phyloP scores from a whole-genome alignment of 2,888 invertebrate species.

The Biston betularia region DNA sequence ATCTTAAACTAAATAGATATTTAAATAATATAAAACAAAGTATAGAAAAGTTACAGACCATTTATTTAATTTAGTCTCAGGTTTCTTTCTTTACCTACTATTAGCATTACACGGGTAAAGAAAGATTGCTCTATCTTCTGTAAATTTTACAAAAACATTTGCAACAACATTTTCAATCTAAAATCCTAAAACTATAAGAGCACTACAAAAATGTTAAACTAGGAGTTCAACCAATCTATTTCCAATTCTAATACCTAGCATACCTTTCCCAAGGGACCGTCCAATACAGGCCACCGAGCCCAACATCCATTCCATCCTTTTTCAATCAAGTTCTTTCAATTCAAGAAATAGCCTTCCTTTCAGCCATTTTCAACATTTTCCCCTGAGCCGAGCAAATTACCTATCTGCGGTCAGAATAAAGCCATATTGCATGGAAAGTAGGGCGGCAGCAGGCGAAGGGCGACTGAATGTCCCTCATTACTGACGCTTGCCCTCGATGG shows the following conservation, averaged over 20 bases:
- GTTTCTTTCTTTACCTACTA: too few relatives aligned
- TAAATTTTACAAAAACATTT: too few relatives aligned
- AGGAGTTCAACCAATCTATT: slow-evolving; percentile 12
- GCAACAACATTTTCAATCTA: background rate
- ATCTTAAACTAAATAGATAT: too few relatives aligned
- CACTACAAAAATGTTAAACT: slow-evolving; percentile 5
- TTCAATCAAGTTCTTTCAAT: slow-evolving; percentile 31
- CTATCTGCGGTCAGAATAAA: slow-evolving; percentile 50
- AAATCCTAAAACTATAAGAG: background rate
- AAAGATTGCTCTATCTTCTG: too few relatives aligned
- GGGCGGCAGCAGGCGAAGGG: slow-evolving; percentile 46
- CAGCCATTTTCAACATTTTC: slow-evolving; percentile 33
- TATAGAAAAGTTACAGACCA: too few relatives aligned
- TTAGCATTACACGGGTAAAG: too few relatives aligned
- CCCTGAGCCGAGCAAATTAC: slow-evolving; percentile 36
- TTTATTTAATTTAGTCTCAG: too few relatives aligned
- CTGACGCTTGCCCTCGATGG: slow-evolving; percentile 41
- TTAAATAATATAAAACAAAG: too few relatives aligned
- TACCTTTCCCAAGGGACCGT: slow-evolving; percentile 10
- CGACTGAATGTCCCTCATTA: slow-evolving; percentile 55
- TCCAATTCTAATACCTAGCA: slow-evolving; percentile 29
- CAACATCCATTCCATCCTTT: slow-evolving; percentile 20
- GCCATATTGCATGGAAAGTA: slow-evolving; percentile 56
- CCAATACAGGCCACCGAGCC: slow-evolving; percentile 12
- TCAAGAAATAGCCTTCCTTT: slow-evolving; percentile 34